These are phyloP conservation scores for Tolmerus cingulatus DNA, from an alignment of 2,888 invertebrate genomes.

Conservation along the genomic window DNA sequence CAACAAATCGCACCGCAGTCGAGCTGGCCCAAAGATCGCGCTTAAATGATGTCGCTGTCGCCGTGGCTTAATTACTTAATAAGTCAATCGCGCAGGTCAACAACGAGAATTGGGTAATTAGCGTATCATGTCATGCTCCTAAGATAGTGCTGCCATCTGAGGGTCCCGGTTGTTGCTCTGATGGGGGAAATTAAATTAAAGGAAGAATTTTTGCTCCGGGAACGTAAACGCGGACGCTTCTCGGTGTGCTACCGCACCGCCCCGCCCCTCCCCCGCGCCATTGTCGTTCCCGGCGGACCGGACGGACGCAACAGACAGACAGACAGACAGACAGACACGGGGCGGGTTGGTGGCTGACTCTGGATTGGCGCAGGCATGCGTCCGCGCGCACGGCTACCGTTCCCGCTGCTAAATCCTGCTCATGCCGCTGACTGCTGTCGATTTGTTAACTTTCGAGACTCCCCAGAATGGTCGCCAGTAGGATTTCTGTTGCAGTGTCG, in stretches of 20 bases:
- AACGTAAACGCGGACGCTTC: background rate
- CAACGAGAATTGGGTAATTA: conserved; percentile 47
- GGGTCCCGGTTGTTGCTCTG: conserved; percentile 29
- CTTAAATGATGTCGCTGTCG: conserved; percentile 42
- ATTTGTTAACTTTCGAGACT: conserved; percentile 39
- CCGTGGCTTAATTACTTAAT: conserved; percentile 49
- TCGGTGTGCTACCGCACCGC: background rate
- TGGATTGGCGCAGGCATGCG: background rate
- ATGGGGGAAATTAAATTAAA: conserved; percentile 41
- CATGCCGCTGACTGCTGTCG: conserved; percentile 7
- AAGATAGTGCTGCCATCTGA: conserved; percentile 40
- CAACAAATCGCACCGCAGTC: background rate
- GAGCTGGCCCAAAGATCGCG: background rate
- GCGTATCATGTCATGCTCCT: conserved; percentile 42
- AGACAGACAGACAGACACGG: background rate
- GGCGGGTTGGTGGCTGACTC: background rate
- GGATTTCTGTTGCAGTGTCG: conserved; percentile 20
- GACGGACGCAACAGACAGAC: background rate
- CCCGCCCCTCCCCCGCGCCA: too few species aligned
- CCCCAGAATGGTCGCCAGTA: conserved; percentile 21
- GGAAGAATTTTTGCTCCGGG: conserved; percentile 11
- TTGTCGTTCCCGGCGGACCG: background rate
- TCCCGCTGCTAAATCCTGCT: conserved; percentile 12
- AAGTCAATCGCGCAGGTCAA: conserved; percentile 50
- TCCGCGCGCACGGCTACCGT: background rate